Conservation (phyloP, 2,888 invertebrate genomes). For the Cartodere bifasciata region DNA sequence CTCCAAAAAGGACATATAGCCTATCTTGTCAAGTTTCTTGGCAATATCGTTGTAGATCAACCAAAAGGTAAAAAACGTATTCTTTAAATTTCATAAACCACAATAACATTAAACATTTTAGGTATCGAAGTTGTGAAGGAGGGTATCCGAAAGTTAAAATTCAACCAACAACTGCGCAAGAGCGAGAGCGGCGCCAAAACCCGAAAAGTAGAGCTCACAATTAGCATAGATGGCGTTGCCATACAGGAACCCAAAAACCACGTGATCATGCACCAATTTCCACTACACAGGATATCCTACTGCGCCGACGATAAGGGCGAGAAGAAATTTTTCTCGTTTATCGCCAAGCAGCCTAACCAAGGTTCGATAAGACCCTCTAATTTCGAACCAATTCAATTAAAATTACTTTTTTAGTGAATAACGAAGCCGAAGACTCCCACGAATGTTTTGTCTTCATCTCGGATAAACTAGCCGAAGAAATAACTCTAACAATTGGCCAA, state of each 20-base stretch:
- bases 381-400: neutral
- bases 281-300: slow-evolving; percentile 93
- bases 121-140: slow-evolving; percentile 95
- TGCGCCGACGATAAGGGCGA: slow-evolving; percentile 98
- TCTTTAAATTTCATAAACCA: neutral
- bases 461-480: slow-evolving; percentile 94
- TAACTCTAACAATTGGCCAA: slow-evolving; percentile 94
- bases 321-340: slow-evolving; percentile 93
- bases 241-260: slow-evolving; percentile 66
- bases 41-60: slow-evolving; percentile 88
- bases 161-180: slow-evolving; percentile 83
- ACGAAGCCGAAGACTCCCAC: slow-evolving; percentile 60
- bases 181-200: slow-evolving; percentile 84
- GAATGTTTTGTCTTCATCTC: slow-evolving; percentile 96
- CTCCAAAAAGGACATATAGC: slow-evolving; percentile 91
- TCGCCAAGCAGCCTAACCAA: slow-evolving; percentile 59
- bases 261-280: slow-evolving; percentile 87
- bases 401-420: slow-evolving; percentile 28
- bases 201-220: slow-evolving; percentile 87
- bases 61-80: slow-evolving; percentile 54
- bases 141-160: slow-evolving; percentile 90
- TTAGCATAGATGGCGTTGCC: slow-evolving; percentile 93
- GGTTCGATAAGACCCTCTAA: slow-evolving; percentile 20
- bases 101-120: no score
- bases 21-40: slow-evolving; percentile 95